phyloP scores from a whole-genome alignment of 1,140 invertebrate species.

The Trichonephila inaurata region DNA sequence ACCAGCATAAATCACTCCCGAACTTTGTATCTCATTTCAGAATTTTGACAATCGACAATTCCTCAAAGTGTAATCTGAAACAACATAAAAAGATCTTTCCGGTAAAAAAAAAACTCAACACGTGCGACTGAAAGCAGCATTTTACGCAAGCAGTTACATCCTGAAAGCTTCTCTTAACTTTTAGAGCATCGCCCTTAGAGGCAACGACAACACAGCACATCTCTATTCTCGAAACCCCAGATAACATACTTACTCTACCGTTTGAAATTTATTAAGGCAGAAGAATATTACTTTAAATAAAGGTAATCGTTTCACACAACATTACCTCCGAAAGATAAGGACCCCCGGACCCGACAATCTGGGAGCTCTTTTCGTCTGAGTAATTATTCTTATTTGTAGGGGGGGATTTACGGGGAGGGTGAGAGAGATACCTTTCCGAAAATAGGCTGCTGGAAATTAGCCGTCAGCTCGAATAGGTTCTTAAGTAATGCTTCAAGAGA shows the following conservation, averaged over 20 bases:
- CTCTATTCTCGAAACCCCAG: slow-evolving; percentile 43
- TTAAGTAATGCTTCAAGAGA: slow-evolving; percentile 58
- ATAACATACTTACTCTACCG: slow-evolving; percentile 22
- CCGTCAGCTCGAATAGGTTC: slow-evolving; percentile 56
- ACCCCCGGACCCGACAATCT: slow-evolving; percentile 10
- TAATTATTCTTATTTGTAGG: slow-evolving; percentile 71
- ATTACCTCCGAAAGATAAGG: slow-evolving; percentile 65
- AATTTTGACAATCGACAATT: slow-evolving; percentile 4
- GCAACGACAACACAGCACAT: not conserved
- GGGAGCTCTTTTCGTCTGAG: slow-evolving; percentile 62
- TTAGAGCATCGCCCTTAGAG: slow-evolving; percentile 26
- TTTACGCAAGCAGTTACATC: not conserved
- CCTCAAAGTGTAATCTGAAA: not conserved
- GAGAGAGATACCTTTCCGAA: slow-evolving; percentile 70
- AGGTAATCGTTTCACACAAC: slow-evolving; percentile 70
- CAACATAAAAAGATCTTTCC: not conserved
- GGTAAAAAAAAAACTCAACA: not conserved
- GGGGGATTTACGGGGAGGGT: not conserved
- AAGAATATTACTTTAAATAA: slow-evolving; percentile 74
- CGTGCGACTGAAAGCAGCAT: not conserved
- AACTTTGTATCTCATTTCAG: not conserved
- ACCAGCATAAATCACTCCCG: not conserved
- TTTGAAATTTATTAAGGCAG: slow-evolving; percentile 67
- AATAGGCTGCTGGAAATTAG: slow-evolving; percentile 65
- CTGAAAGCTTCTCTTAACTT: not conserved